Evolutionary conservation across 2,113 vertebrate genomes (phyloP).

Genomic region (Petroica traversi): DNA sequence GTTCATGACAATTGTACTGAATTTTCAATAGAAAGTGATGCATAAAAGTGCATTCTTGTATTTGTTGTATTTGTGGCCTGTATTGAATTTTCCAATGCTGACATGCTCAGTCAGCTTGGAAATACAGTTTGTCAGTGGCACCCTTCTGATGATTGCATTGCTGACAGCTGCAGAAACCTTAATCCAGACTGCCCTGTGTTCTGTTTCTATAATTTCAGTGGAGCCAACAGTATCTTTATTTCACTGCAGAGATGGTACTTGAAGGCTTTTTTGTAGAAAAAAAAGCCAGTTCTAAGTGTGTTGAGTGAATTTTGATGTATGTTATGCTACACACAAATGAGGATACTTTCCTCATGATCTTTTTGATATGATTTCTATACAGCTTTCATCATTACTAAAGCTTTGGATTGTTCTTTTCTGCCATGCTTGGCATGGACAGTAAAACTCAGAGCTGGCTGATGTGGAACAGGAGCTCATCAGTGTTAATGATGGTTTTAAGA

Average conservation of each 20-base stretch:
- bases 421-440: neutral
- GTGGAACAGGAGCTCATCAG: neutral
- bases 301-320: neutral
- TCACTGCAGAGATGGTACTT: neutral
- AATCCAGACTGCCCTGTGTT: neutral
- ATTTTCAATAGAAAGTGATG: neutral
- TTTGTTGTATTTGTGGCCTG: neutral
- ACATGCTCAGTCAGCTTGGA: neutral
- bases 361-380: neutral
- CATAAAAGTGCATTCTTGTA: neutral
- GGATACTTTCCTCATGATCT: neutral
- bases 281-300: neutral
- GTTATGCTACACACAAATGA: neutral
- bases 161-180: neutral
- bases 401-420: neutral
- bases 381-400: neutral
- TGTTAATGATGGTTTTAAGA: constrained; percentile 17
- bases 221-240: neutral
- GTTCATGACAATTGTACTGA: neutral
- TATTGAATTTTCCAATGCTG: neutral
- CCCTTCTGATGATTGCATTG: neutral
- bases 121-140: neutral
- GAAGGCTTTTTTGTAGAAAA: neutral
- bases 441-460: neutral
- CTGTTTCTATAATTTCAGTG: neutral